phyloP scores from a whole-genome alignment of 2,113 vertebrate species.

The Trogon surrucura region DNA sequence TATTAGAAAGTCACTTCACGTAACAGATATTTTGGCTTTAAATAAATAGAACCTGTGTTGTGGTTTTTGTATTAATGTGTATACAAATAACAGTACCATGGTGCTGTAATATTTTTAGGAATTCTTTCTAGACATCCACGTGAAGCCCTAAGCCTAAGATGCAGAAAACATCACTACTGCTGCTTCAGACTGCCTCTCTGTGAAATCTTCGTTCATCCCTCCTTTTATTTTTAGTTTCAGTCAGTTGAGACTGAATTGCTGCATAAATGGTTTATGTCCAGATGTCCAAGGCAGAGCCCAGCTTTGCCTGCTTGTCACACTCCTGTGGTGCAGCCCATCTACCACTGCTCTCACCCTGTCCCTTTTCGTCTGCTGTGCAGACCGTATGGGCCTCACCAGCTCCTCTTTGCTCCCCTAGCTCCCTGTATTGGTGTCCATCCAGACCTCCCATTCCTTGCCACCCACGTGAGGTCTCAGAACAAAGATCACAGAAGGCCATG shows the following conservation, averaged over 20 bases:
- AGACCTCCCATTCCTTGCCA: not conserved
- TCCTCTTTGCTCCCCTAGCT: not conserved
- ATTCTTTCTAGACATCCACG: not conserved
- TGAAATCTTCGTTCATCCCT: not conserved
- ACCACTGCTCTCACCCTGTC: not conserved
- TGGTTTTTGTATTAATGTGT: not conserved
- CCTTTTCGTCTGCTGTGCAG: not conserved
- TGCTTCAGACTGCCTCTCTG: not conserved
- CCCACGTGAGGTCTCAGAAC: rapidly evolving
- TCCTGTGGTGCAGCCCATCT: not conserved
- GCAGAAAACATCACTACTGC: not conserved
- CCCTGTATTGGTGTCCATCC: not conserved
- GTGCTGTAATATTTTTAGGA: not conserved
- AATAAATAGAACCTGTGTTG: not conserved
- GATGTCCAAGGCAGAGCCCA: not conserved
- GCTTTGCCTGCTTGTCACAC: not conserved
- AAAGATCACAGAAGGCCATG: rapidly evolving
- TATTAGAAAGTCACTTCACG: not conserved
- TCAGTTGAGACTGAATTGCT: not conserved
- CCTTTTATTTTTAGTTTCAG: not conserved
- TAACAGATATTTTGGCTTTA: not conserved
- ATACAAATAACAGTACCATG: not conserved
- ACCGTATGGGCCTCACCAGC: not conserved
- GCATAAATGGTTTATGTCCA: not conserved
- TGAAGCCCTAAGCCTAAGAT: not conserved